phyloP scores from a whole-genome alignment of 2,888 invertebrate species.

The Agonum fuliginosum region DNA sequence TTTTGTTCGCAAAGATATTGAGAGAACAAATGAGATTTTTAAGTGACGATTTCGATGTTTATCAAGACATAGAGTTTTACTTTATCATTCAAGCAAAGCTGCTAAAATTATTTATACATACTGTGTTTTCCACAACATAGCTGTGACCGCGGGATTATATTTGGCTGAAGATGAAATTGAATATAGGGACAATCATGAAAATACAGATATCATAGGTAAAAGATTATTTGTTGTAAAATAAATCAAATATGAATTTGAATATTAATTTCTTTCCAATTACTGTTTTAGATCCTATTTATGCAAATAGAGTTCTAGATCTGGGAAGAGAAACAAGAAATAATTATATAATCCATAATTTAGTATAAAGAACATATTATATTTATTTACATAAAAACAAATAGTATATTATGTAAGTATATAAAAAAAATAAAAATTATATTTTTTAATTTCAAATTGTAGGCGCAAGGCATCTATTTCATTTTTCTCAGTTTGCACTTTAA shows the following conservation, averaged over 20 bases:
- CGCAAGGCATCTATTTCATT: background rate
- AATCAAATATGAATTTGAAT: background rate
- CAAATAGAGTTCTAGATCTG: background rate
- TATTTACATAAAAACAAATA: background rate
- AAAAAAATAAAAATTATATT: background rate
- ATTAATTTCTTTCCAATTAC: background rate
- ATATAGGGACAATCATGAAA: too few species aligned
- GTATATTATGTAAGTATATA: too few species aligned
- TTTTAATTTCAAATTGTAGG: background rate
- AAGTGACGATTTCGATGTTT: background rate
- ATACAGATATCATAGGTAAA: background rate
- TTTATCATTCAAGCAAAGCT: conserved; percentile 16
- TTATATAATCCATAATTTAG: background rate
- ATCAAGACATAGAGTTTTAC: conserved; percentile 12
- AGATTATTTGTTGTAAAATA: too few species aligned
- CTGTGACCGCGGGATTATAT: background rate
- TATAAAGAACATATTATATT: background rate
- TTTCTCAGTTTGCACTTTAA: background rate
- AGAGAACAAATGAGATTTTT: conserved; percentile 12
- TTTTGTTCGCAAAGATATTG: background rate
- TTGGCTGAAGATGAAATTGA: background rate
- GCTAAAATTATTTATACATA: conserved; percentile 29
- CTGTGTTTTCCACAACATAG: conserved; percentile 29
- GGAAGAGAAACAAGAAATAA: too few species aligned
- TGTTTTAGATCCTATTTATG: too few species aligned